phyloP scores from a whole-genome alignment of 2,113 vertebrate genomes.

The Microcebus griseorufus region DNA sequence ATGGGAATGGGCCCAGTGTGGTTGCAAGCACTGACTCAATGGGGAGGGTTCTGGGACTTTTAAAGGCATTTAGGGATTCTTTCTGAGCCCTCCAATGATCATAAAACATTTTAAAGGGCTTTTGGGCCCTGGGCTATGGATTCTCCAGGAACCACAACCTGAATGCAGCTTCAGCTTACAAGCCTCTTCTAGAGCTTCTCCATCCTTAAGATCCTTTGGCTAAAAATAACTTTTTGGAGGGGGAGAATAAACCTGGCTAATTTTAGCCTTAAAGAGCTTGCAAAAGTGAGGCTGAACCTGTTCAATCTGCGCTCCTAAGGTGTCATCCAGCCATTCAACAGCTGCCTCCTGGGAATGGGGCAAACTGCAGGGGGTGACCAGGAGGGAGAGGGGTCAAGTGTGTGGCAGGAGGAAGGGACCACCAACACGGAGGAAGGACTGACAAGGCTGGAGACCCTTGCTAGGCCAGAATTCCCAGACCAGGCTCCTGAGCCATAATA shows the following conservation, averaged over 20 bases:
- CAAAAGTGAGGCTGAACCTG: not conserved
- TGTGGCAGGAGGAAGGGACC: not conserved
- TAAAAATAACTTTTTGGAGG: slow-evolving; percentile 53
- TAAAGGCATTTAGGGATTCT: slow-evolving; percentile 39
- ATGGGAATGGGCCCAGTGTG: slow-evolving; percentile 27
- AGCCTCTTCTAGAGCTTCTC: slow-evolving; percentile 39
- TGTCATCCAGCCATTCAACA: not conserved
- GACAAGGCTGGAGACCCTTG: not conserved
- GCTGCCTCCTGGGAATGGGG: not conserved
- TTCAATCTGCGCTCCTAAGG: not conserved
- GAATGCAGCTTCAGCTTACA: not conserved
- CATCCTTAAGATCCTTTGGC: slow-evolving; percentile 22
- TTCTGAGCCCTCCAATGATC: not conserved
- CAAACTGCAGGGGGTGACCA: not conserved
- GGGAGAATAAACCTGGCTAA: not conserved
- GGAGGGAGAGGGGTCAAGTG: not conserved
- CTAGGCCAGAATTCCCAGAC: not conserved
- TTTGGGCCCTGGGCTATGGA: not conserved
- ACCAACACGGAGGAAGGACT: not conserved
- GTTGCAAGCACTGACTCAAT: not conserved
- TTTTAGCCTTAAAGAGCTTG: slow-evolving; percentile 40
- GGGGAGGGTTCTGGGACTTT: not conserved
- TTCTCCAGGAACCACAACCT: slow-evolving; percentile 41
- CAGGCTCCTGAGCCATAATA: not conserved
- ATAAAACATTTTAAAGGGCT: slow-evolving; percentile 44